Conservation (phyloP, 2,113 vertebrate species). For the Oryzias woworae region DNA sequence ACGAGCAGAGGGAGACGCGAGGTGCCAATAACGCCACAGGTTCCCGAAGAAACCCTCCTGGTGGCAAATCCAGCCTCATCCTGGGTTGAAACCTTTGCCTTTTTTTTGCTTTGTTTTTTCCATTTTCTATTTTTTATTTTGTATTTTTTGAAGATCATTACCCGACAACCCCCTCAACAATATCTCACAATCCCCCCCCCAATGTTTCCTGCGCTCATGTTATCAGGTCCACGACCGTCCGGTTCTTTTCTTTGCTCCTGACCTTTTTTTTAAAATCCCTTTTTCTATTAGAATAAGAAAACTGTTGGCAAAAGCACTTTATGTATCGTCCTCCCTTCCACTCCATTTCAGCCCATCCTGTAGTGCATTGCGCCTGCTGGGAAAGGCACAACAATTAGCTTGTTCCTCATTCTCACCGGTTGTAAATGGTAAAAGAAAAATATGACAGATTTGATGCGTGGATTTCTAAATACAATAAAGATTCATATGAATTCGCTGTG, state of each 20-base stretch:
- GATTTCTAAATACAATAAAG: conserved; percentile 86
- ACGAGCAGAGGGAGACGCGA: conserved; percentile 76
- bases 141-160: conserved; percentile 64
- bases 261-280: conserved; percentile 54
- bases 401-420: conserved; percentile 63
- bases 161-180: conserved; percentile 46
- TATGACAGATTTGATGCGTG: conserved; percentile 77
- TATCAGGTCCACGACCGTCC: conserved; percentile 39
- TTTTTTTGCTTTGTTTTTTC: conserved; percentile 26
- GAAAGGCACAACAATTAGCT: conserved; percentile 74
- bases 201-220: conserved; percentile 37
- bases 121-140: conserved; percentile 41
- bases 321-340: conserved; percentile 69
- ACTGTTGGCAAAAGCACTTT: conserved; percentile 84
- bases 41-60: conserved; percentile 93
- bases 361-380: conserved; percentile 74
- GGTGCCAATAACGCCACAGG: conserved; percentile 72
- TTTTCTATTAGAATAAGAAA: conserved; percentile 77
- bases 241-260: conserved; percentile 53
- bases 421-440: conserved; percentile 73
- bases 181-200: conserved; percentile 39
- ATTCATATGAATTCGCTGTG: conserved; percentile 80
- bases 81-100: conserved; percentile 83
- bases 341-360: conserved; percentile 74
- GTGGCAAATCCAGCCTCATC: conserved; percentile 96